Conservation (phyloP, 2,888 invertebrate genomes). For the Pseudoips prasinana region DNA sequence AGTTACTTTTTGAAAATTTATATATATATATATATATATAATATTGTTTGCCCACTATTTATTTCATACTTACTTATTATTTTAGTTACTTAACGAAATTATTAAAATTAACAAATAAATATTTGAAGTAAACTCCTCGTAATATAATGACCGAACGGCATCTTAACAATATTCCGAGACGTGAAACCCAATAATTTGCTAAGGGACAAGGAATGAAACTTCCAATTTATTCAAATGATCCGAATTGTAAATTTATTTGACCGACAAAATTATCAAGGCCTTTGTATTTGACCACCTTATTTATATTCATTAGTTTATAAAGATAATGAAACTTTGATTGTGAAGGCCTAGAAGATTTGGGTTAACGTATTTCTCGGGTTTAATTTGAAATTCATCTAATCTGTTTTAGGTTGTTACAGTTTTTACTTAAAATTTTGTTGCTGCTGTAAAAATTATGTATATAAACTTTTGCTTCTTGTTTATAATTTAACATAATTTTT, state of each 20-base stretch:
- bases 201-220: constrained; percentile 22
- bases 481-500: too few species aligned
- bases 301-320: constrained; percentile 57
- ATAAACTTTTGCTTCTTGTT: too few species aligned
- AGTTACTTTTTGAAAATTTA: too few species aligned
- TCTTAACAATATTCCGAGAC: too few species aligned
- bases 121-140: too few species aligned
- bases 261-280: constrained; percentile 43
- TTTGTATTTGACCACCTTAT: constrained; percentile 41
- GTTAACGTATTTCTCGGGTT: constrained; percentile 17
- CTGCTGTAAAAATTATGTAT: too few species aligned
- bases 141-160: too few species aligned
- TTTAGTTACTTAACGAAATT: too few species aligned
- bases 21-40: too few species aligned
- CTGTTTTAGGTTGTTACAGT: constrained; percentile 8
- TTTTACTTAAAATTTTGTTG: neutral
- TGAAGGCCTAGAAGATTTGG: constrained; percentile 23
- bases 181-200: constrained; percentile 17
- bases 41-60: too few species aligned
- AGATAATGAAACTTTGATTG: constrained; percentile 49
- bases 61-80: too few species aligned
- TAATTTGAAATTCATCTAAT: constrained; percentile 20
- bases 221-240: constrained; percentile 34
- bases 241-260: constrained; percentile 53
- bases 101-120: too few species aligned